Percentiles rank a stretch among this genome's conserved stretches.
These are phyloP conservation scores for Phorcus lineatus DNA, from an alignment of 2,888 invertebrate genomes.

Conservation along the genomic window DNA sequence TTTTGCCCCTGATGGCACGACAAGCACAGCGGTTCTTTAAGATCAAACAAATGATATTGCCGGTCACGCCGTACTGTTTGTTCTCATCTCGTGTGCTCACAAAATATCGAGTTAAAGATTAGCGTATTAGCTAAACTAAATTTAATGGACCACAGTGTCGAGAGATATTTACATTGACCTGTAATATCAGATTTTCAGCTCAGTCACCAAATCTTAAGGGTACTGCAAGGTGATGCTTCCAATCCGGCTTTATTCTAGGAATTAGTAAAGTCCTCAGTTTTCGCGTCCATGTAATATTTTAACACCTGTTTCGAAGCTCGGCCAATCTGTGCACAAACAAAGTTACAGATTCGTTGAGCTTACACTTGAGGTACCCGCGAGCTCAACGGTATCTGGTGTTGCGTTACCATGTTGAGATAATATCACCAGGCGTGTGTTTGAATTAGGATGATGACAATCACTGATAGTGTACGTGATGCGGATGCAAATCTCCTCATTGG, in stretches of 20 bases:
- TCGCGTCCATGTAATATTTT: slow-evolving; percentile 8
- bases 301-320: slow-evolving; percentile 16
- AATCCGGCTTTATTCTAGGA: slow-evolving; percentile 7
- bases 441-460: slow-evolving; percentile 9
- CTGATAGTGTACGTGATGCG: background rate
- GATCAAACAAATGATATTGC: no score
- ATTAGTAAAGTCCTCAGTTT: slow-evolving; percentile 6
- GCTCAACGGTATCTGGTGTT: background rate
- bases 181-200: slow-evolving; percentile 5
- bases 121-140: slow-evolving; percentile 5
- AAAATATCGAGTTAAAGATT: slow-evolving; percentile 16
- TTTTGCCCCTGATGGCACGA: no score
- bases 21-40: no score
- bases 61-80: no score
- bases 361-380: background rate
- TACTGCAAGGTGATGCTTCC: slow-evolving; percentile 7
- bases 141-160: slow-evolving; percentile 10
- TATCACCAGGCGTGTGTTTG: slow-evolving; percentile 9
- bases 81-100: no score
- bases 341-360: slow-evolving; percentile 3
- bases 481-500: background rate
- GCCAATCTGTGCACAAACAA: background rate
- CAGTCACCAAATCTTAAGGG: background rate
- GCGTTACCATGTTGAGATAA: slow-evolving; percentile 6
- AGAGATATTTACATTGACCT: background rate